Evolutionary conservation across 2,888 invertebrate species (phyloP).

Genomic region (Melieria picta): DNA sequence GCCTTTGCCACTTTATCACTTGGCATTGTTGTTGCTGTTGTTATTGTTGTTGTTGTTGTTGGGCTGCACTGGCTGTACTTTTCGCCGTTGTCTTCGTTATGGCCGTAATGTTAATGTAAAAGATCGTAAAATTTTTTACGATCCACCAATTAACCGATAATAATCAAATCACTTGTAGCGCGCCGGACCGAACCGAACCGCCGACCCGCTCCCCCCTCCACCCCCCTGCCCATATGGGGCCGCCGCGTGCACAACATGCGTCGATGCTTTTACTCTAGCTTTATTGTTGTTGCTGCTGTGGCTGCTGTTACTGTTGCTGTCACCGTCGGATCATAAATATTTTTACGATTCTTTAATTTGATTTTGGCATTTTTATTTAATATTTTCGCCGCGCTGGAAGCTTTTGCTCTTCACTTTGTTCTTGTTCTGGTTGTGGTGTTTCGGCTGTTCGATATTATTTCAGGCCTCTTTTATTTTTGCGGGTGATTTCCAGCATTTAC

Average conservation of each 20-base stretch:
- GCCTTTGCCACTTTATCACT: neutral
- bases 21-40: neutral
- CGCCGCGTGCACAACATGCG: constrained; percentile 10
- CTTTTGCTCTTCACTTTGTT: constrained; percentile 10
- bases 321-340: constrained; percentile 52
- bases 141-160: constrained; percentile 63
- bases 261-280: neutral
- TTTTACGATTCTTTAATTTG: constrained; percentile 64
- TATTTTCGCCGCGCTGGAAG: constrained; percentile 42
- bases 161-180: constrained; percentile 56
- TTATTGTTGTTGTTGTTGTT: constrained; percentile 9
- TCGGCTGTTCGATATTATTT: constrained; percentile 12
- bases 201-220: constrained; percentile 2
- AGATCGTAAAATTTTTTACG: constrained; percentile 61
- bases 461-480: constrained; percentile 22
- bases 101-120: constrained; percentile 39
- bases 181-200: constrained; percentile 20
- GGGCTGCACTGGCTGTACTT: neutral
- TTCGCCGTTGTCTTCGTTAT: constrained; percentile 24
- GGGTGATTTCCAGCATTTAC: constrained; percentile 43
- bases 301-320: constrained; percentile 1
- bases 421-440: neutral
- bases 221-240: neutral
- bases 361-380: constrained; percentile 51
- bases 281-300: neutral